Conservation (phyloP, 2,888 invertebrate species). For the Cinara cedri region DNA sequence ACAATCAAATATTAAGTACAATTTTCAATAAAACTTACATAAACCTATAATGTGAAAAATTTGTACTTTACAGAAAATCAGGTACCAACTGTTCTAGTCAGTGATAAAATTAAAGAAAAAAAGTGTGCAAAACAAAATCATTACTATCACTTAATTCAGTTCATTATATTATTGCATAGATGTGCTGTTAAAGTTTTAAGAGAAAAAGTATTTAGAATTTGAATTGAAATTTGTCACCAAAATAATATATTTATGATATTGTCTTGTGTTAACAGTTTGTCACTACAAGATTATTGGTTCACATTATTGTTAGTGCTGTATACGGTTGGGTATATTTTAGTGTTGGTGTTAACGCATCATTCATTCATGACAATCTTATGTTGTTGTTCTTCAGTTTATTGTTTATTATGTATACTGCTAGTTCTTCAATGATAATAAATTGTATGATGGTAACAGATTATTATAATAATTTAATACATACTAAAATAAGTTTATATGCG, state of each 20-base stretch:
- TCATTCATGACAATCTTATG: conserved; percentile 84
- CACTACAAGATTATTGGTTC: conserved; percentile 80
- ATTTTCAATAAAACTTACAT: too few relatives aligned
- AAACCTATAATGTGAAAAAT: neutral
- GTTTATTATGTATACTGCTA: conserved; percentile 93
- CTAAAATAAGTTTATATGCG: neutral
- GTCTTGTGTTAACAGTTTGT: conserved; percentile 67
- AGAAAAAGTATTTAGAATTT: conserved; percentile 39
- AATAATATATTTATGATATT: neutral
- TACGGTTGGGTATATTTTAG: conserved; percentile 83
- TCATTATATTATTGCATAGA: conserved; percentile 30
- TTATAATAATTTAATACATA: neutral
- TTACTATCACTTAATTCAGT: neutral
- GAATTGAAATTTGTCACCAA: conserved; percentile 11
- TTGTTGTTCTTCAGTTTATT: conserved; percentile 89
- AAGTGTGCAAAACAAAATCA: neutral
- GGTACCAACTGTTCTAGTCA: neutral
- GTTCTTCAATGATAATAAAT: conserved; percentile 85
- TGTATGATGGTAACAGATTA: conserved; percentile 72
- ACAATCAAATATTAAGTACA: too few relatives aligned
- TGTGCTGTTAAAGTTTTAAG: conserved; percentile 25
- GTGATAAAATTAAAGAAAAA: neutral
- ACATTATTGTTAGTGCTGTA: conserved; percentile 78
- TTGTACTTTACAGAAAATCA: conserved; percentile 12
- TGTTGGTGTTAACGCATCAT: conserved; percentile 84